These are phyloP conservation scores for Paratilapia polleni DNA, from an alignment of 2,113 vertebrate species.

Conservation along the genomic window DNA sequence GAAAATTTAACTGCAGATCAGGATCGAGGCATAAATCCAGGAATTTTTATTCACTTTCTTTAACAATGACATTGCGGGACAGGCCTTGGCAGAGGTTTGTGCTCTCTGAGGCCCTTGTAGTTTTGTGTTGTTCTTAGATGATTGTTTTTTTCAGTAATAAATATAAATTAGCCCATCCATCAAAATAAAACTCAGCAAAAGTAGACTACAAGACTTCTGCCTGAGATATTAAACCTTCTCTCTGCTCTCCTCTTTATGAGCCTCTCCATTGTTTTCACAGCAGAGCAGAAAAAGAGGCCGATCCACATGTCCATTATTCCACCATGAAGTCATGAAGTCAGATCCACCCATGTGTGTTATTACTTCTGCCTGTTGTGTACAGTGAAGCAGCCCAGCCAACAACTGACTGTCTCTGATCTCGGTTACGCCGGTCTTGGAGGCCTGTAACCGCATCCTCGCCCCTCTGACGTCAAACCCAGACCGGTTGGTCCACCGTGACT, in stretches of 20 bases:
- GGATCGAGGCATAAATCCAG: not conserved
- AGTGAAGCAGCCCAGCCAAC: conserved; percentile 13
- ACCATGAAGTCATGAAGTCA: conserved; percentile 37
- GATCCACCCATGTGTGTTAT: conserved; percentile 45
- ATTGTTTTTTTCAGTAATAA: not conserved
- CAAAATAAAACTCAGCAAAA: not conserved
- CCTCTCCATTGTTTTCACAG: conserved; percentile 17
- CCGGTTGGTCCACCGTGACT: conserved; percentile 1
- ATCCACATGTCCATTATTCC: conserved; percentile 19
- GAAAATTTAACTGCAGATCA: not conserved
- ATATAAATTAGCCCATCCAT: not conserved
- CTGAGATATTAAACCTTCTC: not conserved
- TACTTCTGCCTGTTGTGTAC: conserved; percentile 22
- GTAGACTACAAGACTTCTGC: not conserved
- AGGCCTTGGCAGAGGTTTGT: not conserved
- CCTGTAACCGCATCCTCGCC: conserved; percentile 10
- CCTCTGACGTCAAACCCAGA: conserved; percentile 38
- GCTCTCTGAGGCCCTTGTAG: not conserved
- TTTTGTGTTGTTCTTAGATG: not conserved
- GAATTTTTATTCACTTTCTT: not conserved
- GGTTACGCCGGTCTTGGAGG: conserved; percentile 6
- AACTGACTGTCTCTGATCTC: conserved; percentile 44
- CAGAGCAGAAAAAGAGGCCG: not conserved
- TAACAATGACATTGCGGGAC: not conserved
- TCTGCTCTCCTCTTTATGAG: not conserved